Evolutionary conservation across 1,140 invertebrate genomes (phyloP).

Genomic region (Lepidurus arcticus): DNA sequence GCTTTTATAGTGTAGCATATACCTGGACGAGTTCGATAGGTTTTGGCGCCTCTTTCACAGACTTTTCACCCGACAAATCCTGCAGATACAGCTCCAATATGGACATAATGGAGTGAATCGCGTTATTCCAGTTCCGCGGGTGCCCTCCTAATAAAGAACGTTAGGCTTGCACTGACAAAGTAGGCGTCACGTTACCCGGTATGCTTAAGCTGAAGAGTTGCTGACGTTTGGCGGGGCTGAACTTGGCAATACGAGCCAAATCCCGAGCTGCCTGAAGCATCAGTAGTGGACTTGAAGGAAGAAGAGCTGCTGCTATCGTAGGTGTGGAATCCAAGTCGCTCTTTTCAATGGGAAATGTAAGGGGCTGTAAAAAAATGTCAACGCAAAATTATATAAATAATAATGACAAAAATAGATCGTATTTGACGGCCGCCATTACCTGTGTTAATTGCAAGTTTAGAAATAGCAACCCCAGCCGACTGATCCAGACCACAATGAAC

Average conservation of each 20-base stretch:
- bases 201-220: constrained; percentile 5
- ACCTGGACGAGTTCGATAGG: background rate
- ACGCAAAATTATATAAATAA: background rate
- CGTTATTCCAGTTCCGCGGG: constrained; percentile 1
- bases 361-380: background rate
- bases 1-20: background rate
- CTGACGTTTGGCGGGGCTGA: constrained; percentile 3
- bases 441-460: background rate
- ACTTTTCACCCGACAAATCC: background rate
- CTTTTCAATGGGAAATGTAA: background rate
- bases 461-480: background rate
- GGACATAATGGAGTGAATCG: background rate
- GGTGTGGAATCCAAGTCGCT: background rate
- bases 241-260: background rate
- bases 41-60: background rate
- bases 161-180: background rate
- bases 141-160: background rate
- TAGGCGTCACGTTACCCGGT: background rate
- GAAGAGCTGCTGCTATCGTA: background rate
- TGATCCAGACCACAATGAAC: background rate
- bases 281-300: background rate
- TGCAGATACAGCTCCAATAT: background rate
- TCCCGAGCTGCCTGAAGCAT: background rate
- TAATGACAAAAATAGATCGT: background rate
- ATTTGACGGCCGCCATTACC: background rate